Base-by-base conservation (phyloP, 2,888 invertebrate species). In the Andrena dorsata region DNA sequence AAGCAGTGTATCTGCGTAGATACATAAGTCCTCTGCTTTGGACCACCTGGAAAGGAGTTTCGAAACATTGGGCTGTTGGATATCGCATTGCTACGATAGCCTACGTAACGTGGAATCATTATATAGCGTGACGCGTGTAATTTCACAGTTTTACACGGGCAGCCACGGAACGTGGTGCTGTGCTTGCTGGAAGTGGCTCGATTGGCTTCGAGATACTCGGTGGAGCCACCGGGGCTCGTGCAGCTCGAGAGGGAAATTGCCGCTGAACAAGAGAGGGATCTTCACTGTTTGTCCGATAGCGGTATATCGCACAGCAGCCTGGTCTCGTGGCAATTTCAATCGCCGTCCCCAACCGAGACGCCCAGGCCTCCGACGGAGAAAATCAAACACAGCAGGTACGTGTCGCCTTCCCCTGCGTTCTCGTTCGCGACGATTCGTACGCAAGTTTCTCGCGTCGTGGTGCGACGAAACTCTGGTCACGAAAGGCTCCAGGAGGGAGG, bases 171-270 rank as follows among this genome's bases (percentile, higher is more conserved):
- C 91, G 98, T 98, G 69, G 96, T 98, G 83, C 95, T 98, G 61
- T 98, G 98, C 92, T 95, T 98, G 60, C 94, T 98, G 94, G 98
- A 98, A 93, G 96, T 98, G 85, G 97, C 98, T 0, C 95, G 98
- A 77, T 95, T 98, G 76, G 98, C 97, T 4, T 96, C 96, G 63
- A 95, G 95, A 91, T 97, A 95, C 94, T 96, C 96, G 60, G 94
- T 98, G 86, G 98, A 98, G 93, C 97, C 98, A 0, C 98, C 98
- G 0, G 96, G 96, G 32, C 95, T 98, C 79, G 97, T 98, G 77
- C 96, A 97, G 92, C 95, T 98, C 88, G 98, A 98, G 94, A 96
- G 96, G 91, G 98, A 98, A 95, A 97, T 98, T 78, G 98, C 97
- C n/a, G 95, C 96, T 85, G 97, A 97, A 92, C 97, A 97, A 93